Percentiles rank a stretch among this genome's conserved stretches.
phyloP scores from a whole-genome alignment of 1,140 invertebrate genomes.

The Stegodyphus dumicola region DNA sequence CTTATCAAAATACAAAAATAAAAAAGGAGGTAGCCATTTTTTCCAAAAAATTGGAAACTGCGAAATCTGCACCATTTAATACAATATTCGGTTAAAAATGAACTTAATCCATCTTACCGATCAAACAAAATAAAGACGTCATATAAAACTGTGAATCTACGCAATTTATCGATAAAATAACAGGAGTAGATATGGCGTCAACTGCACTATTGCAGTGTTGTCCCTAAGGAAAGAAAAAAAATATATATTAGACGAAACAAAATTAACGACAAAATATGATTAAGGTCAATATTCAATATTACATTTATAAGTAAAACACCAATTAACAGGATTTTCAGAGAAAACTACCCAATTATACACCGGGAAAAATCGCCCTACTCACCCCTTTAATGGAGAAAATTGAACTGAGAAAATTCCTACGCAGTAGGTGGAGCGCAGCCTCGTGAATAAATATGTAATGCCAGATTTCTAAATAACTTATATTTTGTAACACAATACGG shows the following conservation, averaged over 20 bases:
- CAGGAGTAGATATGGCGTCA: slow-evolving; percentile 57
- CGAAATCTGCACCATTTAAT: too few relatives aligned
- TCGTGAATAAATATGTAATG: slow-evolving; percentile 8
- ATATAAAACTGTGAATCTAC: slow-evolving; percentile 61
- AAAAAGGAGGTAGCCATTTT: neutral
- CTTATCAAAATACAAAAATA: neutral
- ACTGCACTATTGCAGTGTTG: slow-evolving; percentile 53
- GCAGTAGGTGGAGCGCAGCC: slow-evolving; percentile 41
- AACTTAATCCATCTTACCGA: slow-evolving; percentile 43
- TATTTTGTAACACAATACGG: too few relatives aligned
- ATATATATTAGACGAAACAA: neutral
- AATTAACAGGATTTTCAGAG: too few relatives aligned
- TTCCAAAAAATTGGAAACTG: neutral
- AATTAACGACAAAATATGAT: neutral
- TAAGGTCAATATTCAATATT: neutral
- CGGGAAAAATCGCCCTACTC: neutral
- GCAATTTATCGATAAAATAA: slow-evolving; percentile 61
- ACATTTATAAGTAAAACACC: neutral
- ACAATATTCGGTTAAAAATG: too few relatives aligned
- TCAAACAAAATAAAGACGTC: slow-evolving; percentile 62
- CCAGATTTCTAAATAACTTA: neutral
- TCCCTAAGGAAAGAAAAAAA: slow-evolving; percentile 31
- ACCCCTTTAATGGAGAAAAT: slow-evolving; percentile 56
- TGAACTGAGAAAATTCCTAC: slow-evolving; percentile 42
- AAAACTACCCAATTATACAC: too few relatives aligned